phyloP scores from a whole-genome alignment of 2,888 invertebrate species.

The Lordiphosa fenestrarum region DNA sequence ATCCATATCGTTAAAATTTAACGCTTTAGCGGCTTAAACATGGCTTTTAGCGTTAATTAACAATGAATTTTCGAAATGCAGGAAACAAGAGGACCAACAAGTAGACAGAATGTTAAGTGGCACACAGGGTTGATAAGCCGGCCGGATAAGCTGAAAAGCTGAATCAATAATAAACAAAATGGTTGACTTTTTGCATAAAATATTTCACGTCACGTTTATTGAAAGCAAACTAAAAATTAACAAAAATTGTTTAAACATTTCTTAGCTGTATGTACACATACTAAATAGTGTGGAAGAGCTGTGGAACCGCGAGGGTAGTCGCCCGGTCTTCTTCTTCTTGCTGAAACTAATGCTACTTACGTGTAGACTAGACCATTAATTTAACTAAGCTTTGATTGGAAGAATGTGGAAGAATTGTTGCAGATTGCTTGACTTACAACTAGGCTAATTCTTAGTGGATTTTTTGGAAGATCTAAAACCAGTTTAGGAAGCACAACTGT shows the following conservation, averaged over 20 bases:
- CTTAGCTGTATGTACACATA: conserved; percentile 22
- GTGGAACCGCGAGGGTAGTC: conserved; percentile 22
- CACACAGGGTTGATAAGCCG: conserved; percentile 60
- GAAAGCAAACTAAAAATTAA: conserved; percentile 68
- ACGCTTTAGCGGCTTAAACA: conserved; percentile 75
- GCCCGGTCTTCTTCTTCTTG: conserved; percentile 14
- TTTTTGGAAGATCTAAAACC: conserved; percentile 35
- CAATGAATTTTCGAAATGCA: conserved; percentile 64
- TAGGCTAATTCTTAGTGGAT: neutral
- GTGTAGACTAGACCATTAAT: conserved; percentile 69
- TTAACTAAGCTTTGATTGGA: conserved; percentile 49
- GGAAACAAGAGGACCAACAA: conserved; percentile 33
- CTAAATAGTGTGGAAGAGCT: conserved; percentile 24
- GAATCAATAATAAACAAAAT: neutral
- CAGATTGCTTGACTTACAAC: conserved; percentile 54
- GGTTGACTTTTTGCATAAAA: conserved; percentile 13
- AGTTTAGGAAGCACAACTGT: conserved; percentile 67
- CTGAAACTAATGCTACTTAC: conserved; percentile 43
- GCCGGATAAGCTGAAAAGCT: neutral
- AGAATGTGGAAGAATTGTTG: conserved; percentile 61
- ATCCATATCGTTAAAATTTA: conserved; percentile 74
- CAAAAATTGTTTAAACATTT: conserved; percentile 59
- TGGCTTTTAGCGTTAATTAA: conserved; percentile 76
- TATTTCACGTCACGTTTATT: conserved; percentile 54
- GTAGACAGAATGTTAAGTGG: conserved; percentile 54